Evolutionary conservation across 2,113 vertebrate genomes (phyloP).

Genomic region (Fregetta grallaria): DNA sequence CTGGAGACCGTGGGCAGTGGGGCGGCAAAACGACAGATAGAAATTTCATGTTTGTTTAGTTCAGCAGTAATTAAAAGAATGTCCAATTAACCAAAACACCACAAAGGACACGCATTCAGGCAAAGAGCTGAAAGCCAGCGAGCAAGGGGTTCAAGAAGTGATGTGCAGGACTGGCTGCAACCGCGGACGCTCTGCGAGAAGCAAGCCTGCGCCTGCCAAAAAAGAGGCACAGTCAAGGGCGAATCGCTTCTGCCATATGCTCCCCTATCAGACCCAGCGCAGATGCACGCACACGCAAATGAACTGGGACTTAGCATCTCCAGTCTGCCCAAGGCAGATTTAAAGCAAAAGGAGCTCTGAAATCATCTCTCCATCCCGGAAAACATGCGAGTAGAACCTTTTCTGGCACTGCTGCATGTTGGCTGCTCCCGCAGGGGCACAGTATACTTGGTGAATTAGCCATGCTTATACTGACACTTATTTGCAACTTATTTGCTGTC

Average conservation of each 20-base stretch:
- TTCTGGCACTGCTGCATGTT: neutral
- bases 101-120: neutral
- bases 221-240: constrained; percentile 33
- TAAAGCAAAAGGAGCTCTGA: neutral
- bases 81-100: constrained; percentile 38
- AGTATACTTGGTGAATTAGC: neutral
- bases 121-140: neutral
- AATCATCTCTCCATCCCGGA: neutral
- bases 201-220: constrained; percentile 26
- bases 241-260: constrained; percentile 11
- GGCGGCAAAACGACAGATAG: neutral
- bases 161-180: neutral
- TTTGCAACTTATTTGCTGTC: neutral
- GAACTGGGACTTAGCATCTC: neutral
- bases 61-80: constrained; percentile 30
- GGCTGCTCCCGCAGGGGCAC: neutral
- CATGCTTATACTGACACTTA: neutral
- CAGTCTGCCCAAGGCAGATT: neutral
- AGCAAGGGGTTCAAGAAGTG: neutral
- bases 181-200: neutral
- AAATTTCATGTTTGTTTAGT: neutral
- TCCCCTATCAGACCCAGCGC: neutral
- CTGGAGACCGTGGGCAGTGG: neutral
- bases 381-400: neutral
- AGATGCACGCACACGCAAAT: neutral